phyloP scores from a whole-genome alignment of 2,888 invertebrate species.

The Drosophila siamana region DNA sequence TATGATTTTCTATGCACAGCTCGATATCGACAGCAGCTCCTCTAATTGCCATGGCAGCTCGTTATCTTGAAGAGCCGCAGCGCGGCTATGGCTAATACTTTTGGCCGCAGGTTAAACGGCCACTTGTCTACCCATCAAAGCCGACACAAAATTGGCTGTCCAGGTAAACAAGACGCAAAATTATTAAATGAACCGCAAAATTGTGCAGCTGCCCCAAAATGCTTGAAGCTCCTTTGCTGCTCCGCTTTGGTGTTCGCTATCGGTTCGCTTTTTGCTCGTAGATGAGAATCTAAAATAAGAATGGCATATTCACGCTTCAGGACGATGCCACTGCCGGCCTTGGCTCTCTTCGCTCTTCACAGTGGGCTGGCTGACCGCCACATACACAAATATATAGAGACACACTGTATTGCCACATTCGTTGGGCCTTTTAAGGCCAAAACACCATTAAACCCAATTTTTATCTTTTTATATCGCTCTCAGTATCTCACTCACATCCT shows the following conservation, averaged over 20 bases:
- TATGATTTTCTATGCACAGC: constrained; percentile 46
- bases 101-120: constrained; percentile 66
- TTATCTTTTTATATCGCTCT: constrained; percentile 31
- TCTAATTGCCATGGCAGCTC: constrained; percentile 77
- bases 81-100: constrained; percentile 55
- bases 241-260: no score
- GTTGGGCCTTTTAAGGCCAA: constrained; percentile 30
- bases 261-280: constrained; percentile 3
- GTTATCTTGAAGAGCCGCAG: constrained; percentile 63
- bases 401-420: constrained; percentile 15
- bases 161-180: constrained; percentile 75
- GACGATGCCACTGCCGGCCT: constrained; percentile 33
- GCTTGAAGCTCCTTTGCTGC: not conserved
- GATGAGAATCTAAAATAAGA: constrained; percentile 64
- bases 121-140: constrained; percentile 49
- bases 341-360: constrained; percentile 35
- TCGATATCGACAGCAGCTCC: constrained; percentile 16
- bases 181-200: constrained; percentile 81
- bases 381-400: constrained; percentile 2
- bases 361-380: constrained; percentile 24
- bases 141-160: constrained; percentile 44
- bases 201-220: constrained; percentile 67
- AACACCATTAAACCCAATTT: constrained; percentile 46
- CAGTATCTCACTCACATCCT: not conserved
- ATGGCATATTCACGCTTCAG: constrained; percentile 37